phyloP scores from a whole-genome alignment of 2,113 vertebrate species.

The Orycteropus afer region DNA sequence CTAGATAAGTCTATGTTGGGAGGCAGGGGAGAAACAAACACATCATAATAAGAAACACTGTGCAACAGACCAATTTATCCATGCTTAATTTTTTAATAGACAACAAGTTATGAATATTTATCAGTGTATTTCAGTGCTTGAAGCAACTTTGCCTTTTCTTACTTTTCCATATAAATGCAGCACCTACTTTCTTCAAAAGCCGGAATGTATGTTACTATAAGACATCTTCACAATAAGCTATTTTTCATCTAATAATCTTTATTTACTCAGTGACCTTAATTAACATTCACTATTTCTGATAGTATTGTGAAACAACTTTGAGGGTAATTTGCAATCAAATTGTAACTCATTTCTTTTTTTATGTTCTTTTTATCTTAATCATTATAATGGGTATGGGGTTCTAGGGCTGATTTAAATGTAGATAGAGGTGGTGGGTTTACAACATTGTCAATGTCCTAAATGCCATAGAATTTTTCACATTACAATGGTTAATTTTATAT shows the following conservation, averaged over 20 bases:
- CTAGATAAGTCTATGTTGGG: constrained; percentile 1
- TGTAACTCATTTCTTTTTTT: not conserved
- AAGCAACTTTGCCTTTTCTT: not conserved
- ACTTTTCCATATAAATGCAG: not conserved
- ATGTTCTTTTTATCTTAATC: not conserved
- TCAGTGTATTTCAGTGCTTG: not conserved
- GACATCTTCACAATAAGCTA: not conserved
- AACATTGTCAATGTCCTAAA: not conserved
- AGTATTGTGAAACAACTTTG: not conserved
- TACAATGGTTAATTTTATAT: not conserved
- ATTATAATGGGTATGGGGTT: not conserved
- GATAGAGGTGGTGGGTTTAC: not conserved
- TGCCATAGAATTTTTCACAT: not conserved
- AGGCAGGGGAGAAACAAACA: constrained; percentile 34
- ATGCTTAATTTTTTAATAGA: not conserved
- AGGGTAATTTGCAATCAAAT: not conserved
- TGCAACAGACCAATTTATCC: not conserved
- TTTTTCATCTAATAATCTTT: not conserved
- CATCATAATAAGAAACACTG: not conserved
- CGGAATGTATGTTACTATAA: not conserved
- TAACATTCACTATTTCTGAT: not conserved
- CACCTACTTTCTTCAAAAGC: not conserved
- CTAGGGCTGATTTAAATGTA: not conserved
- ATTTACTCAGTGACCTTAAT: not conserved
- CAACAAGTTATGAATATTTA: not conserved